A percentile compares a stretch with the other conserved stretches of the same genome.
These are phyloP conservation scores for Vombatus ursinus DNA, from an alignment of 2,113 vertebrate genomes.

Conservation along the genomic window DNA sequence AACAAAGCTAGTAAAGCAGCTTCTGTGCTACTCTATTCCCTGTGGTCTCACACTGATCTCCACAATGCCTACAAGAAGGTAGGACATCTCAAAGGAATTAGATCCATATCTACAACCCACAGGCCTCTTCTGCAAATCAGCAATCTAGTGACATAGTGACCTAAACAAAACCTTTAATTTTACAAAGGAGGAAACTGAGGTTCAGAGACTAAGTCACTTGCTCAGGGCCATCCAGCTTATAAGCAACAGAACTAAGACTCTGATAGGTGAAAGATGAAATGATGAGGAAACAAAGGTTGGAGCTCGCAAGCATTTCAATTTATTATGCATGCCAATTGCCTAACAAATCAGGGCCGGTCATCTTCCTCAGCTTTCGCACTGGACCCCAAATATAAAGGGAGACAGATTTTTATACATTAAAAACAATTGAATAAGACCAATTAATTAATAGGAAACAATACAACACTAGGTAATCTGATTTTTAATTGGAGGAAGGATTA, in stretches of 20 bases:
- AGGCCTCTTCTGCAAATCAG: neutral
- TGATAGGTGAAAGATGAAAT: neutral
- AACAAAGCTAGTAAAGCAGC: slow-evolving; percentile 88
- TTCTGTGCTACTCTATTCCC: slow-evolving; percentile 87
- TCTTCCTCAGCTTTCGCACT: neutral
- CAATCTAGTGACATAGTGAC: neutral
- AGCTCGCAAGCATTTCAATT: neutral
- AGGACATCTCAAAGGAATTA: slow-evolving; percentile 48
- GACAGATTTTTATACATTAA: neutral
- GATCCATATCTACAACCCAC: neutral
- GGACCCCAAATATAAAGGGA: neutral
- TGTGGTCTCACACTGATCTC: slow-evolving; percentile 91
- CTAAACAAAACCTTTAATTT: neutral
- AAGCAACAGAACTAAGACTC: neutral
- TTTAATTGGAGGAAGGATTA: neutral
- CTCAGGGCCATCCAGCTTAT: neutral
- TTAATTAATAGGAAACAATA: neutral
- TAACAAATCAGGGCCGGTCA: no score
- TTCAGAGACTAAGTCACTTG: neutral
- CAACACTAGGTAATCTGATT: neutral
- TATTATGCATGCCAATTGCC: neutral
- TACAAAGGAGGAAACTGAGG: neutral
- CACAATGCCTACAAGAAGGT: slow-evolving; percentile 91
- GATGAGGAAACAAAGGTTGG: neutral
- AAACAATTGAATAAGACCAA: neutral